phyloP scores from a whole-genome alignment of 2,113 vertebrate species.

The Nesoenas mayeri region DNA sequence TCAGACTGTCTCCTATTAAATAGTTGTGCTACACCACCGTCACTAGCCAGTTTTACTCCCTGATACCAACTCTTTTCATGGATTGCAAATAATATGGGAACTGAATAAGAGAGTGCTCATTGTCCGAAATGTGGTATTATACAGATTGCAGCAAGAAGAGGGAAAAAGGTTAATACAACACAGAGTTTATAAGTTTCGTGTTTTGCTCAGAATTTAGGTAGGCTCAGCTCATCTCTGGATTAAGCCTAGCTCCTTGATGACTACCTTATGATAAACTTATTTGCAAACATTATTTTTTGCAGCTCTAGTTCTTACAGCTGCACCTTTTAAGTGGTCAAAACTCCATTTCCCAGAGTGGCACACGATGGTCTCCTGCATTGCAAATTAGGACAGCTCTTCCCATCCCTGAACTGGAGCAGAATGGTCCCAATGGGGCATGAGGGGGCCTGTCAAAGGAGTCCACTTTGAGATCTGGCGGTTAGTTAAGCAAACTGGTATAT shows the following conservation, averaged over 20 bases:
- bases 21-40: background rate
- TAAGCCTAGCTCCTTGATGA: background rate
- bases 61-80: background rate
- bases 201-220: background rate
- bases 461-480: background rate
- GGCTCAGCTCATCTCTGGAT: background rate
- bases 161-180: background rate
- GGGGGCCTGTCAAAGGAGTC: background rate
- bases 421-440: accelerated
- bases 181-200: background rate
- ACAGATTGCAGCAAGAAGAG: background rate
- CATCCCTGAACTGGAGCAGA: background rate
- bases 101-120: background rate
- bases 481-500: accelerated
- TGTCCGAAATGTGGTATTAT: background rate
- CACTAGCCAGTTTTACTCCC: background rate
- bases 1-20: background rate
- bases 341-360: background rate
- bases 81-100: background rate
- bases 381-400: background rate
- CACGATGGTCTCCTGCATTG: background rate
- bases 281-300: background rate
- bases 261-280: background rate
- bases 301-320: accelerated
- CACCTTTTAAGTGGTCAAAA: background rate